Evolutionary conservation across 2,888 invertebrate genomes (phyloP), one percentile per base, ranked within the genome.

Genomic region (Venustoraphidia nigricollis): DNA sequence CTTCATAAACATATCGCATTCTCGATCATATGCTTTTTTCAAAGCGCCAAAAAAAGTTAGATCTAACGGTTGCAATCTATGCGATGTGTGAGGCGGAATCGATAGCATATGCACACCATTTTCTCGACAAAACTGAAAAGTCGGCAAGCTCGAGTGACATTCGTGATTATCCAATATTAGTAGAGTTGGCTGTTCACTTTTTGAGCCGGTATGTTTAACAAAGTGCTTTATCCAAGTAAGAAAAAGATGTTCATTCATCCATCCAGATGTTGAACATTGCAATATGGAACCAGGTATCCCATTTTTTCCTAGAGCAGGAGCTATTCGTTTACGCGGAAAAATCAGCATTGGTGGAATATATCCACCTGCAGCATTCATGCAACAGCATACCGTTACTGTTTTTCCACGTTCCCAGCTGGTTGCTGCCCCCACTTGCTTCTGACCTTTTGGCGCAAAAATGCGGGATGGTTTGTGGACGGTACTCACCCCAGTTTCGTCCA

Each of bases 261-360:
- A 56, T 11, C 53, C 55, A 50, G 53, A 54, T 13, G 49, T 45
- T n/a, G 58, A 57, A 46, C 55, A 58, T 44, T 48, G 49, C 45
- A 57, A 59, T 36, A 67, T 51, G 8, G 65, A 59, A 36, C 61
- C 60, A 51, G 58, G 48, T 53, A 65, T 65, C n/a, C 67, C 66
- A 59, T 62, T 63, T 47, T 62, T 62, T 52, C 65, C 60, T 9
- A 69, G 57, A 2, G 52, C 50, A 10, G 62, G 61, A 42, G 61
- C 61, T 62, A 66, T 57, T 48, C 64, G 62, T 53, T 68, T 62
- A 17, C 66, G 48, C 1, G 66, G 66, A 49, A 62, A 70, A 44
- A 70, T 67, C 54, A 69, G 67, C 66, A 70, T 66, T 3, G 67
- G 68, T 8, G 68, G 67, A 34, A 69, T 57, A 53, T 54, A 68